These are phyloP conservation scores for Peribatodes rhomboidaria DNA, from an alignment of 2,888 invertebrate genomes.

Conservation along the genomic window DNA sequence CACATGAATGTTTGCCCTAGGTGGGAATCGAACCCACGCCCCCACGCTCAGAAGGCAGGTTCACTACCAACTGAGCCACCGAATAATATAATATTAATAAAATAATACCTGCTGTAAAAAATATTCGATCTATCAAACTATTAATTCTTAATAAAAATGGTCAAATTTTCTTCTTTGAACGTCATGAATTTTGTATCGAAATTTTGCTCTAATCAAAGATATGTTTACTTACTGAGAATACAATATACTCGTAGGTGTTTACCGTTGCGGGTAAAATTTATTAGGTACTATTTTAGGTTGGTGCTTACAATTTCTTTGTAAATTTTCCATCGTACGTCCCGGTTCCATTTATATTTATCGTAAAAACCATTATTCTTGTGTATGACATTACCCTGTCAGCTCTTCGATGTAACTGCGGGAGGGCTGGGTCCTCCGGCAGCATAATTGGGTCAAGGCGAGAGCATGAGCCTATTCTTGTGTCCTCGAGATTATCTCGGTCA, in stretches of 20 bases:
- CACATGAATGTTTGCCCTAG: too few relatives aligned
- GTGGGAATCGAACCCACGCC: too few relatives aligned
- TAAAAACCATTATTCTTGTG: slow-evolving; percentile 33
- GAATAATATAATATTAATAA: too few relatives aligned
- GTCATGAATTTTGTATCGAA: background rate
- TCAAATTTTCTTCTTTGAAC: background rate
- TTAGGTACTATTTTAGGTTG: background rate
- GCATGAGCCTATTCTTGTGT: background rate
- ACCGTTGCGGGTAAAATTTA: background rate
- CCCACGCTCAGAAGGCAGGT: too few relatives aligned
- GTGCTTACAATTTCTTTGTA: background rate
- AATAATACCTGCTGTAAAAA: too few relatives aligned
- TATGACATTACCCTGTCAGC: slow-evolving; percentile 35
- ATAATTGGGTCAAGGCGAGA: slow-evolving; percentile 40
- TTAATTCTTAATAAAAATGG: background rate
- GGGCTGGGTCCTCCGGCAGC: slow-evolving; percentile 27
- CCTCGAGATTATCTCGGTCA: background rate
- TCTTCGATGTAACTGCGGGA: slow-evolving; percentile 36
- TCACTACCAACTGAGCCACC: too few relatives aligned
- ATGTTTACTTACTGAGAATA: background rate
- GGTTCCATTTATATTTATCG: slow-evolving; percentile 13
- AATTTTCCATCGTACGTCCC: slow-evolving; percentile 7
- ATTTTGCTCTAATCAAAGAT: background rate
- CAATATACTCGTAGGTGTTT: background rate
- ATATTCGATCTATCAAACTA: background rate